phyloP scores from a whole-genome alignment of 2,113 vertebrate genomes.

The Prionailurus viverrinus region DNA sequence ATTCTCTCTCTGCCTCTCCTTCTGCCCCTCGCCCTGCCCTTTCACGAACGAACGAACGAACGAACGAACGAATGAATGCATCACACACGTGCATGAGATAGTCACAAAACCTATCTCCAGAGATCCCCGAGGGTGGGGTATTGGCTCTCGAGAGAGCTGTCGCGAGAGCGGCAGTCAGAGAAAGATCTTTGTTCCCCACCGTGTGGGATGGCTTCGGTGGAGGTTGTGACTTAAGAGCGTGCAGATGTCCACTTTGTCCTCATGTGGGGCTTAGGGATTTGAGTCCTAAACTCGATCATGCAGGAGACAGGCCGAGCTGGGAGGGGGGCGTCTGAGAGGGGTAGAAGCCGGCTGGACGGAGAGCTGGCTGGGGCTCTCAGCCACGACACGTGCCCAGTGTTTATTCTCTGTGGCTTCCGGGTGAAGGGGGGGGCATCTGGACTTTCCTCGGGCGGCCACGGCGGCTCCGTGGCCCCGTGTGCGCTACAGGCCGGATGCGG shows the following conservation, averaged over 20 bases:
- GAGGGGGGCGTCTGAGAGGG: accelerated
- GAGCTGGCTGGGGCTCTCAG: neutral
- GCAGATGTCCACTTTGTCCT: neutral
- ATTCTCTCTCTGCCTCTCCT: neutral
- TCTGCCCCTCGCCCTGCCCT: neutral
- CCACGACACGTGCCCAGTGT: accelerated
- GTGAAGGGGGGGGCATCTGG: neutral
- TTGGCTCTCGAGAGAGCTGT: accelerated
- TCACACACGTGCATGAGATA: neutral
- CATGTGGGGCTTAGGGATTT: neutral
- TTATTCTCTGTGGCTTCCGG: neutral
- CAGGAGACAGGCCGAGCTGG: neutral
- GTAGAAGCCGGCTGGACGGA: accelerated
- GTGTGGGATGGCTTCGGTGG: accelerated
- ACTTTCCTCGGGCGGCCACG: neutral
- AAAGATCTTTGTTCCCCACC: neutral
- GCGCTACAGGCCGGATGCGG: neutral
- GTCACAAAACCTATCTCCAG: neutral
- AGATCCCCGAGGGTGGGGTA: accelerated
- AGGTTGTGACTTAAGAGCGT: neutral
- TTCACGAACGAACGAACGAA: too few relatives aligned
- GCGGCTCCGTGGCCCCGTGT: accelerated
- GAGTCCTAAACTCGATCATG: neutral
- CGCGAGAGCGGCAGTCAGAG: too few relatives aligned
- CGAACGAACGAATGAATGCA: too few relatives aligned